Evolutionary conservation across 2,113 vertebrate species (phyloP), one percentile per base, ranked within the genome.

Genomic region (Corvus cornix): DNA sequence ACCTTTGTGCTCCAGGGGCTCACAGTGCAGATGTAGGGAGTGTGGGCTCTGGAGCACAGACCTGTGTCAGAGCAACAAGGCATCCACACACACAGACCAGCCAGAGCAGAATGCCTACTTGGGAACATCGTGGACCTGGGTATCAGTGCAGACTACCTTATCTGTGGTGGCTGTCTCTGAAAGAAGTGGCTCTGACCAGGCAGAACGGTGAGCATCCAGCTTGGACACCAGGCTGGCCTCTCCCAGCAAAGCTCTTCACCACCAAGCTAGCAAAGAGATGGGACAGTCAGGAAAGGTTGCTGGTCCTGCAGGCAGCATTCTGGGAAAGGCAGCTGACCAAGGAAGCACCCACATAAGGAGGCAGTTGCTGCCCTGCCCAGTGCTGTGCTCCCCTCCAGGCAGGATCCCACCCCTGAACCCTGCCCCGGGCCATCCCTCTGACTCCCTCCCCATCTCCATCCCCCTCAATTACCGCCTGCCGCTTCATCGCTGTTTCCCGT

Each of bases 101-200:
- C 9, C 73, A 59, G 56, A 60, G 62, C 13, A 1, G 11, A 31
- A 16, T 0, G 6, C 0, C 3, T 3, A 2, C 2, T 0, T 2
- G n/a, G 41, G 31, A 85, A 35, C 62, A 35, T 3, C 2, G 0
- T 2, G 23, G 48, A 13, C 4, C 27, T 16, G 1, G 20, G 8
- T 30, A 55, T 15, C 56, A 6, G 31, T 9, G 67, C 3, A 9
- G 26, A 23, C 24, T 43, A 48, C 80, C 51, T 81, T 26, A 33
- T 10, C 59, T 31, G 7, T 16, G 35, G 37, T 11, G 22, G 51
- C 30, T 67, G 27, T 70, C 31, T 80, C 41, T 1, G 0, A 31
- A 68, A n/a, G n/a, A n/a, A 52, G 26, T 0, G 0, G 30, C 49
- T 87, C 66, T 59, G 60, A 28, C 15, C 2, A 4, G 26, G 37